Evolutionary conservation across 1,140 invertebrate genomes (phyloP).

Genomic region (Drosophila aff.): DNA sequence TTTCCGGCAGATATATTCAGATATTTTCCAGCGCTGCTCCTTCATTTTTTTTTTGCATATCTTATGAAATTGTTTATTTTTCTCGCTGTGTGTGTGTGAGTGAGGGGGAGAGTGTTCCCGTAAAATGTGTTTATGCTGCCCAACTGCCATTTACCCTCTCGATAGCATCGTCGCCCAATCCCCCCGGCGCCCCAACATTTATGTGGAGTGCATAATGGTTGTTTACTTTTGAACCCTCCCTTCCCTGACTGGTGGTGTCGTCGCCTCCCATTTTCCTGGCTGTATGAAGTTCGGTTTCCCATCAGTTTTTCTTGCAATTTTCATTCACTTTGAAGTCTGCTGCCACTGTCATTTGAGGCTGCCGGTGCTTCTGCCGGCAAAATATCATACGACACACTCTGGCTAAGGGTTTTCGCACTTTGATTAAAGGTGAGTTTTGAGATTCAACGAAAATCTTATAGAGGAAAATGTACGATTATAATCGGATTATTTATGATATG

Average conservation of each 20-base stretch:
- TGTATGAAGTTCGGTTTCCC: constrained; percentile 36
- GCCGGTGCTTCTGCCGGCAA: constrained; percentile 13
- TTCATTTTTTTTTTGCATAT: constrained; percentile 61
- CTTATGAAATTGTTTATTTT: constrained; percentile 84
- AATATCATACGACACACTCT: constrained; percentile 33
- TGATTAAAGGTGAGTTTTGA: constrained; percentile 16
- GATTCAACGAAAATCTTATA: background rate
- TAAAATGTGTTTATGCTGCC: constrained; percentile 81
- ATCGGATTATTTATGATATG: background rate
- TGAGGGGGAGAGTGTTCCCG: constrained; percentile 28
- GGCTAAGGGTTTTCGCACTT: constrained; percentile 3
- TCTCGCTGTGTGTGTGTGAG: constrained; percentile 44
- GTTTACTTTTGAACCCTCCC: constrained; percentile 78
- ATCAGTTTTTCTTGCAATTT: constrained; percentile 48
- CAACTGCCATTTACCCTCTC: constrained; percentile 69
- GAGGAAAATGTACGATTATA: no score
- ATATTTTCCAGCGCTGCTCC: constrained; percentile 61
- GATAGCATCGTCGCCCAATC: constrained; percentile 40
- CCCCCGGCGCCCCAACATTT: constrained; percentile 50
- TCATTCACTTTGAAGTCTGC: constrained; percentile 77
- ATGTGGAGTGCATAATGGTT: constrained; percentile 80
- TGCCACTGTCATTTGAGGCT: constrained; percentile 51
- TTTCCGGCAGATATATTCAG: constrained; percentile 63
- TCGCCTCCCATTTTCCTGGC: background rate
- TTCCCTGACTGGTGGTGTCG: constrained; percentile 5